These are phyloP conservation scores for Paelopatides confundens DNA, from an alignment of 53 echinoderm and acorn worm species.

Conservation along the genomic window DNA sequence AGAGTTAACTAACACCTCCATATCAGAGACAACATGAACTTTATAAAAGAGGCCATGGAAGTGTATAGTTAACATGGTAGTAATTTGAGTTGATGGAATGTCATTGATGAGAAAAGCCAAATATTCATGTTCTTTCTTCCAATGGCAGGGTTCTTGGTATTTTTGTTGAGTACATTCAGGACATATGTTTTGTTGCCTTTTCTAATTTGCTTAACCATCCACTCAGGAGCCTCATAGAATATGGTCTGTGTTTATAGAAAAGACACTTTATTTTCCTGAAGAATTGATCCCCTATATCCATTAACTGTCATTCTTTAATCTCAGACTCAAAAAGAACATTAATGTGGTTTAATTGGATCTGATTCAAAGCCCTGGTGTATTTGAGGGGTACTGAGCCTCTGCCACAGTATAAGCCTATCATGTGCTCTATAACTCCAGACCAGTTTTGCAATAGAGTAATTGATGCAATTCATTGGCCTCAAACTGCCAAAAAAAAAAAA, in stretches of 20 bases:
- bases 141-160: not conserved
- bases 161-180: not conserved
- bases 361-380: not conserved
- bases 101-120: not conserved
- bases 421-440: no score
- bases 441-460: no score
- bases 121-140: not conserved
- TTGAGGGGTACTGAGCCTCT: not conserved
- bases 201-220: not conserved
- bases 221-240: not conserved
- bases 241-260: not conserved
- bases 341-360: not conserved
- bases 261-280: not conserved
- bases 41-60: not conserved
- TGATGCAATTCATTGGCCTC: no score
- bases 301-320: not conserved
- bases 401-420: no score
- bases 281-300: slow-evolving; percentile 3
- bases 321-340: not conserved
- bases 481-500: no score
- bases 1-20: no score
- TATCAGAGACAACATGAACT: not conserved
- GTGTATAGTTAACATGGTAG: not conserved
- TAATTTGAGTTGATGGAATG: not conserved
- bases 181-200: not conserved